Evolutionary conservation across 2,113 vertebrate species (phyloP).

Genomic region (Malurus alboscapulatus): DNA sequence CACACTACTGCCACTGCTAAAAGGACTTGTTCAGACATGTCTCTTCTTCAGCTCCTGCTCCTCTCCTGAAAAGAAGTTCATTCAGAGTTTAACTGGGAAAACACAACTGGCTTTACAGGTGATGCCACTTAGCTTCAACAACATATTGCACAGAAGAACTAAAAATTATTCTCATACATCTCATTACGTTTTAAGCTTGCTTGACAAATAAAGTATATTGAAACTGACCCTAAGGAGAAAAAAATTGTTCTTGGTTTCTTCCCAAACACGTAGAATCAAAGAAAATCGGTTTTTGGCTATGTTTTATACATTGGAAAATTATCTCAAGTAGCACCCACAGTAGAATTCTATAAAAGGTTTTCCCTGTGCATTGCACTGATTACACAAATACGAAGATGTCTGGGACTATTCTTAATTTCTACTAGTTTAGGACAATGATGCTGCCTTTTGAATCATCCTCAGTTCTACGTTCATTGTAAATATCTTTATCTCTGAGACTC

Average conservation of each 20-base stretch:
- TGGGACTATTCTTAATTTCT: neutral
- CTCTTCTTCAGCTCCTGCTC: neutral
- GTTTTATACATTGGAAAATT: neutral
- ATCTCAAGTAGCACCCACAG: neutral
- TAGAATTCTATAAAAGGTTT: neutral
- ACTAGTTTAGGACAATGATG: neutral
- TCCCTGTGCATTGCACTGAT: neutral
- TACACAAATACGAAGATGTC: neutral
- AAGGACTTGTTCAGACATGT: neutral
- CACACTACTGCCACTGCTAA: neutral
- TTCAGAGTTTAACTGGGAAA: neutral
- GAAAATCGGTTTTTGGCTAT: neutral
- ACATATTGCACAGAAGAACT: neutral
- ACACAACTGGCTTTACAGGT: neutral
- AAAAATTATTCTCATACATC: neutral
- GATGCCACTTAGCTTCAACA: neutral
- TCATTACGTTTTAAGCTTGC: neutral
- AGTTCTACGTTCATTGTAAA: neutral
- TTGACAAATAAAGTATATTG: neutral
- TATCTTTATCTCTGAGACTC: neutral
- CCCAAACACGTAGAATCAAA: neutral
- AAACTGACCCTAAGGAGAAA: neutral
- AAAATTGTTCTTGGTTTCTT: neutral
- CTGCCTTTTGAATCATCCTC: neutral
- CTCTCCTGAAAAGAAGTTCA: neutral